Evolutionary conservation across 2,888 invertebrate species (phyloP), one percentile per base, ranked within the genome.

Genomic region (Heliconius sara): DNA sequence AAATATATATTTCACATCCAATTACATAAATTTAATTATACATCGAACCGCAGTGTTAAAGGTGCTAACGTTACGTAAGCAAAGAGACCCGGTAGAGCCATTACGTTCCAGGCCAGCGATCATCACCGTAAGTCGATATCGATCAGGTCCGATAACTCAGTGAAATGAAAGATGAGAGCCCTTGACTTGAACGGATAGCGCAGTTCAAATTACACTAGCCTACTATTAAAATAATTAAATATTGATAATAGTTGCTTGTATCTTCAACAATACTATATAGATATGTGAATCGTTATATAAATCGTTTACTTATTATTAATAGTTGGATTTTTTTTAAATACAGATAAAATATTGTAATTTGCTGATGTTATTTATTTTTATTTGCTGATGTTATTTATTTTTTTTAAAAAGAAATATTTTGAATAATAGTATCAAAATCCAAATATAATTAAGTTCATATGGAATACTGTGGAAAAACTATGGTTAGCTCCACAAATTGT

Each of bases 91-190:
- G 76, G 65, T 47, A 72, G 66, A 78, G 65, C 65, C 77, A 77
- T 74, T 77, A 68, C 77, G 76, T 79, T 81, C 60, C 79, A 68
- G 73, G 57, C 74, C 70, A 25, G 74, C 67, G 78, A 47, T 65
- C 66, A 43, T 57, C 34, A 30, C 65, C 67, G 80, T 81, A 76
- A 79, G 76, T 63, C 63, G 76, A 81, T 79, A 81, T 60, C 57
- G 74, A 78, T 67, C 68, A 60, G 74, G 78, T 68, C 74, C 25
- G 78, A 30, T 78, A 78, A 78, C 78, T 75, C 65, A 74, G 78
- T 74, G 74, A 78, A 68, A 68, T 78, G 78, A 78, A 78, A 74
- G 74, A 74, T 74, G 72, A 78, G 78, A 67, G 78, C 74, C 73
- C 78, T 78, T 78, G 57, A 74, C 60, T 67, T 74, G 68, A 60